Conservation (phyloP, 2,797 vertebrate genomes). For the Phalanger gymnotis region DNA sequence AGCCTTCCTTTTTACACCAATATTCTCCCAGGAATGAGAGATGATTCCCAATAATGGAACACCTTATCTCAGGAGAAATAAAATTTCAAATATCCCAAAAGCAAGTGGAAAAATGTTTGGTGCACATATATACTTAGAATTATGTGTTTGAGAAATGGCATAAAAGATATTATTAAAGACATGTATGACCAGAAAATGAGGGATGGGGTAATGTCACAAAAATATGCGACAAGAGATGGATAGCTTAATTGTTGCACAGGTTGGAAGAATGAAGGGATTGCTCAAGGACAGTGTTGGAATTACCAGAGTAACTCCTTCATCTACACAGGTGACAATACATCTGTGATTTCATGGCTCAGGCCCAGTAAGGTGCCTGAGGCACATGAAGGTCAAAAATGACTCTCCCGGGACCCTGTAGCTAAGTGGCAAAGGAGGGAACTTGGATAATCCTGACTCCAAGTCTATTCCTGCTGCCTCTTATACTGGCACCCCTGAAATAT, state of each 20-base stretch:
- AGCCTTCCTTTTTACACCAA: not conserved
- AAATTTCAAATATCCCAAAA: not conserved
- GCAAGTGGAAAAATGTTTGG: not conserved
- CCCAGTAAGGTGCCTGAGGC: not conserved
- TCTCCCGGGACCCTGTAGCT: not conserved
- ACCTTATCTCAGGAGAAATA: not conserved
- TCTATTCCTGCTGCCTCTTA: not conserved
- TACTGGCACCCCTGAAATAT: not conserved
- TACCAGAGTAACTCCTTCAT: not conserved
- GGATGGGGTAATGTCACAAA: not conserved
- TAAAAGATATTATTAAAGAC: not conserved
- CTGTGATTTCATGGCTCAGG: not conserved
- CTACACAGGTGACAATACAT: not conserved
- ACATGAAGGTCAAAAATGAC: not conserved
- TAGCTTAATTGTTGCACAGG: not conserved
- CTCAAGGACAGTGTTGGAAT: not conserved
- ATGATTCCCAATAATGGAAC: not conserved
- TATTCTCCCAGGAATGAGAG: not conserved
- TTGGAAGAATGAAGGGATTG: not conserved
- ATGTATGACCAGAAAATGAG: not conserved
- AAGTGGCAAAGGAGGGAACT: not conserved
- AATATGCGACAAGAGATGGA: not conserved
- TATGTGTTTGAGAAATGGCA: not conserved
- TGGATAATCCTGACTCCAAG: not conserved
- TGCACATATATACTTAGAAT: not conserved